phyloP scores from a whole-genome alignment of 2,113 vertebrate species.

The Seriola dumerili region DNA sequence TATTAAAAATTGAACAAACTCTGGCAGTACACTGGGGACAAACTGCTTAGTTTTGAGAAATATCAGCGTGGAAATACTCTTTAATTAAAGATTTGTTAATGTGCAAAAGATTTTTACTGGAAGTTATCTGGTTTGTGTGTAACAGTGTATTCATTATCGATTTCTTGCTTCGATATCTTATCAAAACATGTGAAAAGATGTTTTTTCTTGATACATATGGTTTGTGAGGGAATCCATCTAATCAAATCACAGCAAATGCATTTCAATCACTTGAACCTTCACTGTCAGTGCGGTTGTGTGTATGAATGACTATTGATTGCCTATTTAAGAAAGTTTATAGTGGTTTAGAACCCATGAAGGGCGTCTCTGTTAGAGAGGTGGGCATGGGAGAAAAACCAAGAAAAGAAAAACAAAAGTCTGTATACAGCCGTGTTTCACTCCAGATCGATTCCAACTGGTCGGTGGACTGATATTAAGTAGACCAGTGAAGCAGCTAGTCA shows the following conservation, averaged over 20 bases:
- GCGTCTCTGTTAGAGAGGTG: slow-evolving; percentile 5
- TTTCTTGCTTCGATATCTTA: not conserved
- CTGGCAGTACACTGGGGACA: not conserved
- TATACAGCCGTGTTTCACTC: slow-evolving; percentile 55
- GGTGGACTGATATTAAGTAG: slow-evolving; percentile 64
- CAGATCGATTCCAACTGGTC: slow-evolving; percentile 62
- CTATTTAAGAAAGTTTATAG: slow-evolving; percentile 14
- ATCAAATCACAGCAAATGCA: slow-evolving; percentile 7
- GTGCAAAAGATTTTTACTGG: not conserved
- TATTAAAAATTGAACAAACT: slow-evolving; percentile 21
- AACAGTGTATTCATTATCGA: not conserved
- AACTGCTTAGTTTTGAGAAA: slow-evolving; percentile 11
- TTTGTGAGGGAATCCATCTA: not conserved
- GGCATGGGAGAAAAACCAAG: slow-evolving; percentile 30
- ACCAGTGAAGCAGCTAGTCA: slow-evolving; percentile 77
- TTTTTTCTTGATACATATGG: not conserved
- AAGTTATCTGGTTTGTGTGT: too few species aligned
- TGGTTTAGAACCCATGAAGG: not conserved
- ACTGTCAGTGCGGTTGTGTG: not conserved
- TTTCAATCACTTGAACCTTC: not conserved
- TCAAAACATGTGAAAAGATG: not conserved
- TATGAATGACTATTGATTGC: not conserved
- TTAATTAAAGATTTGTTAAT: slow-evolving; percentile 2
- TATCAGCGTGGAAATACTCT: slow-evolving; percentile 9
- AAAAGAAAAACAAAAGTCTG: slow-evolving; percentile 40